Conservation (phyloP, 2,797 vertebrate genomes). For the Macrochelys suwanniensis region DNA sequence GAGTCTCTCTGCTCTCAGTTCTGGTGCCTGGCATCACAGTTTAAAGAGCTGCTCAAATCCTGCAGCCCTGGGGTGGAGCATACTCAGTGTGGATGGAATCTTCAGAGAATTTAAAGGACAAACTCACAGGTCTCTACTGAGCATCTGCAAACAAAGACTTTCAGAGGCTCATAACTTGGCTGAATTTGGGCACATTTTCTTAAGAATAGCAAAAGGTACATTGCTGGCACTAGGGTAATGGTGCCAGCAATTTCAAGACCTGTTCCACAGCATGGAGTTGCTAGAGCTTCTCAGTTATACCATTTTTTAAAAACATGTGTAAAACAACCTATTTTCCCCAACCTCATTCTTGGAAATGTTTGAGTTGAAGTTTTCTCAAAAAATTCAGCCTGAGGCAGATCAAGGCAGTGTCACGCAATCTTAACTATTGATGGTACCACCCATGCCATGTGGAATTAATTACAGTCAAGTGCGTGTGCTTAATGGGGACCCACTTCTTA, state of each 20-base stretch:
- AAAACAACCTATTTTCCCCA: too few species aligned
- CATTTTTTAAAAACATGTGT: background rate
- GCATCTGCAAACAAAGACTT: background rate
- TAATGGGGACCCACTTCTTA: background rate
- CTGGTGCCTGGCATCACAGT: background rate
- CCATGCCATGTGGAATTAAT: background rate
- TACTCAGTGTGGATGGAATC: background rate
- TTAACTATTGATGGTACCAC: background rate
- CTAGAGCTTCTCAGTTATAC: background rate
- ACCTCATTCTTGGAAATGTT: too few species aligned
- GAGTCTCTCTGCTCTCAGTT: background rate
- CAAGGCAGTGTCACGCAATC: background rate
- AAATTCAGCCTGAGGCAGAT: background rate
- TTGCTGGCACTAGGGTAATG: background rate
- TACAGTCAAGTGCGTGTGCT: background rate
- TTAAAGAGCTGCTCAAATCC: background rate
- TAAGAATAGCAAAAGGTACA: background rate
- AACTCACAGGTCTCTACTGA: background rate
- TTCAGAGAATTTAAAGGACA: background rate
- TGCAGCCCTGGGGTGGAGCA: background rate
- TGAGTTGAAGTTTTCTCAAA: background rate
- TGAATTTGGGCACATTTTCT: too few species aligned
- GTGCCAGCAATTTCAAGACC: background rate
- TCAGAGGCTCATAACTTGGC: too few species aligned
- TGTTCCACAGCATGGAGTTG: background rate